Base-by-base conservation (phyloP, 2,888 invertebrate genomes). In the Tenthredo amoena region DNA sequence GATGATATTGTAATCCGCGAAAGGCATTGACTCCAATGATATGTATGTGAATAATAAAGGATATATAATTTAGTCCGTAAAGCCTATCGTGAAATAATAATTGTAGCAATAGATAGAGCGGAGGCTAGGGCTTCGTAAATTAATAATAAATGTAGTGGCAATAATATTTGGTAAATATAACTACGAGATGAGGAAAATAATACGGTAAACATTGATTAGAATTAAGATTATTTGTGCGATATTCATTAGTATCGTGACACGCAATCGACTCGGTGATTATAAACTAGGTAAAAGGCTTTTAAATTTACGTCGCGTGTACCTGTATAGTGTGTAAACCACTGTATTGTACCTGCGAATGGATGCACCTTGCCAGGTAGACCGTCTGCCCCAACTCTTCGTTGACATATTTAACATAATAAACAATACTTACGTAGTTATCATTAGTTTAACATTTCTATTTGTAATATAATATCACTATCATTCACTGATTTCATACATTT, bases 371-470 rank as follows among this genome's bases (percentile, higher is more conserved):
- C 83, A 83, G 83, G 83, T 83, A 83, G 68, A 43, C 65, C 65
- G 83, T 83, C 65, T 83, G 83, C 34, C 83, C 83, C 68, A 55
- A 18, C 34, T 55, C 18, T 62, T 37, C 58, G 47, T 83, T 83
- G 83, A 83, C 83, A 83, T 83, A 83, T 83, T 83, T 83, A 83
- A 50, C 83, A 71, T 68, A 83, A 83, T 83, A 83, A 83, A 83
- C 50, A 71, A 83, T 83, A 83, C 83, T 83, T 68, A 83, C 83
- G 71, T 47, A 31, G 18, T 21, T 43, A 83, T 71, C 83, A 83
- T 83, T 31, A 26, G 31, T 47, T 50, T 31, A 47, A 47, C 68
- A 68, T 34, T 34, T 68, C 12, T 43, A 83, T 71, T 71, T 50
- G 55, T 83, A 34, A 40, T 40, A 68, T 31, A 65, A 83, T 83